These are phyloP conservation scores for Gymnothorax javanicus DNA, from an alignment of 2,797 vertebrate species.

Conservation along the genomic window DNA sequence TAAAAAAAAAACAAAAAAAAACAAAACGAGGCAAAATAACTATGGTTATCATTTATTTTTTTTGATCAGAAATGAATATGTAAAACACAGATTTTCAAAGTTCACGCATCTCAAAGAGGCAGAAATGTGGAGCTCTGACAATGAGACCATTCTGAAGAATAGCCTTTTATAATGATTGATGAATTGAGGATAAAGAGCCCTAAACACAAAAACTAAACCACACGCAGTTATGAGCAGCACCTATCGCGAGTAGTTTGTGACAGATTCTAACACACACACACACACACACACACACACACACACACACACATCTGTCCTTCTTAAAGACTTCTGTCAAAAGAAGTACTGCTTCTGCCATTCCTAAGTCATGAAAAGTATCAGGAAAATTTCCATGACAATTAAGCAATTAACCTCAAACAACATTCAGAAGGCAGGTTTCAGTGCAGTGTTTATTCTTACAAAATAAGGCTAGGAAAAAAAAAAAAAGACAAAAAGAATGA, in stretches of 20 bases:
- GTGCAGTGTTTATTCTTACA: not conserved
- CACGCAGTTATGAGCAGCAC: not conserved
- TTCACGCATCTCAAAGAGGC: no score
- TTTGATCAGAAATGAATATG: no score
- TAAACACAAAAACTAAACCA: not conserved
- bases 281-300: not conserved
- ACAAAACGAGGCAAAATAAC: no score
- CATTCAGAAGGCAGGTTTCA: not conserved
- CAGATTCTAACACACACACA: no score
- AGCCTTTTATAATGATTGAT: not conserved
- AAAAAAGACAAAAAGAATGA: not conserved
- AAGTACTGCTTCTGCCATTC: not conserved
- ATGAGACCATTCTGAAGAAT: not conserved
- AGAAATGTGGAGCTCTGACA: no score
- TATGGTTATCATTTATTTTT: no score
- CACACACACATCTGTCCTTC: not conserved
- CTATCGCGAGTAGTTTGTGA: not conserved
- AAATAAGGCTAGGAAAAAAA: not conserved
- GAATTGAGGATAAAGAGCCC: not conserved
- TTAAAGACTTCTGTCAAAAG: not conserved
- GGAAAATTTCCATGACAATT: not conserved
- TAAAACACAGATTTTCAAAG: no score
- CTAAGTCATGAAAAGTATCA: not conserved
- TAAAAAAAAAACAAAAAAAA: no score
- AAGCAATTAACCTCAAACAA: constrained; percentile 6